Base-by-base conservation (phyloP, 2,113 vertebrate genomes). In the Sebastes schlegelii region DNA sequence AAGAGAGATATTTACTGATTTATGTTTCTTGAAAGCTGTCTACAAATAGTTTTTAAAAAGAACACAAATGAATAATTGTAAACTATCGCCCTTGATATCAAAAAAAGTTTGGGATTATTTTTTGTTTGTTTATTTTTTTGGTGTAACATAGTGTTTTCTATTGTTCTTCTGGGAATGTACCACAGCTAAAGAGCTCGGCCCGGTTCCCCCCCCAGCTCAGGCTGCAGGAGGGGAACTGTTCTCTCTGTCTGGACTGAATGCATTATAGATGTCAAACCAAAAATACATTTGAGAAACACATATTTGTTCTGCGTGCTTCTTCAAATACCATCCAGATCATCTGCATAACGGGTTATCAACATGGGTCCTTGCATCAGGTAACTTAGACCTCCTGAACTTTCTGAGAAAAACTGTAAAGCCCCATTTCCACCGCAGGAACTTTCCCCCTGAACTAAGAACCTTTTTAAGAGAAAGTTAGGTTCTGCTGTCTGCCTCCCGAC, bases 221-320 rank as follows among this genome's bases (percentile, higher is more conserved):
- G 62, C 77, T 77, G 65, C 67, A 89, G 65, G 73, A 82, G 80
- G 76, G 62, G 83, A 88, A 61, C 54, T 91, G 86, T 86, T 85
- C 80, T 87, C 71, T 88, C 2, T 79, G 73, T 93, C 89, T 92
- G 87, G 76, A 93, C 84, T 93, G 86, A 92, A 92, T 92, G 88
- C 88, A 92, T 88, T 93, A 91, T 90, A 89, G 84, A 92, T 92
- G 90, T 94, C 86, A 87, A 93, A 94, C 91, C 94, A 92, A 95
- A 96, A 95, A 95, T 95, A 95, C 91, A 94, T 91, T 93, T 93
- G 84, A 90, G 87, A 93, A 90, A 92, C 69, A 70, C 43, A 17
- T 55, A 57, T 13, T 62, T 84, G 66, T 49, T 73, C 23, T 45
- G 78, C 80, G 80, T 84, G 57, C 48, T 88, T 3, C 75, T 89